These are phyloP conservation scores for Coremacera marginata DNA, from an alignment of 2,888 invertebrate genomes.

Conservation along the genomic window DNA sequence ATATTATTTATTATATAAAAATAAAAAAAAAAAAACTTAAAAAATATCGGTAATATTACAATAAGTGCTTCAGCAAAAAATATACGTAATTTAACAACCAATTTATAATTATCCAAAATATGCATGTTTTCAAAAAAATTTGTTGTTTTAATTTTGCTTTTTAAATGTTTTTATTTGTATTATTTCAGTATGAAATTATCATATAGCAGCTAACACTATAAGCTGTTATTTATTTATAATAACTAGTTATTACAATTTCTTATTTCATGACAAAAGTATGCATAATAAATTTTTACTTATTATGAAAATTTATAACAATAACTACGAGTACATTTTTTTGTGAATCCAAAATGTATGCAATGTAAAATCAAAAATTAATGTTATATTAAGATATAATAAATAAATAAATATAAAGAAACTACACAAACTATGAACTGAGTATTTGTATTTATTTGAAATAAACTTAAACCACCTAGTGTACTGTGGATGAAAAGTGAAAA, in stretches of 20 bases:
- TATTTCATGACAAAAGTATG: not conserved
- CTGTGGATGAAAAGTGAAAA: too few relatives aligned
- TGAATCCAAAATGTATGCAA: constrained; percentile 44
- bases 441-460: not conserved
- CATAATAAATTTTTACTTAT: not conserved
- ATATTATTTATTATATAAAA: too few relatives aligned
- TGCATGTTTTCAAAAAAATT: not conserved
- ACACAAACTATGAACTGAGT: constrained; percentile 20
- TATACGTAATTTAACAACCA: not conserved
- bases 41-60: too few relatives aligned
- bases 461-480: too few relatives aligned
- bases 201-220: not conserved
- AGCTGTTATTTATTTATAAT: not conserved
- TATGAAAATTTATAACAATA: not conserved
- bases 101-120: not conserved
- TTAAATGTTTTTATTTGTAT: not conserved
- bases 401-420: constrained; percentile 36
- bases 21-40: too few relatives aligned
- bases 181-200: not conserved
- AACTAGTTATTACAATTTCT: constrained; percentile 22
- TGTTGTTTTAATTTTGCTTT: not conserved
- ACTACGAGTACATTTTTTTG: not conserved
- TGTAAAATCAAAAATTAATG: constrained; percentile 47
- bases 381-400: constrained; percentile 44
- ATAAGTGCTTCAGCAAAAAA: too few relatives aligned